A percentile compares a stretch with the other conserved stretches of the same genome.
These are phyloP conservation scores for Erythrolamprus reginae DNA, from an alignment of 2,113 vertebrate species.

Conservation along the genomic window DNA sequence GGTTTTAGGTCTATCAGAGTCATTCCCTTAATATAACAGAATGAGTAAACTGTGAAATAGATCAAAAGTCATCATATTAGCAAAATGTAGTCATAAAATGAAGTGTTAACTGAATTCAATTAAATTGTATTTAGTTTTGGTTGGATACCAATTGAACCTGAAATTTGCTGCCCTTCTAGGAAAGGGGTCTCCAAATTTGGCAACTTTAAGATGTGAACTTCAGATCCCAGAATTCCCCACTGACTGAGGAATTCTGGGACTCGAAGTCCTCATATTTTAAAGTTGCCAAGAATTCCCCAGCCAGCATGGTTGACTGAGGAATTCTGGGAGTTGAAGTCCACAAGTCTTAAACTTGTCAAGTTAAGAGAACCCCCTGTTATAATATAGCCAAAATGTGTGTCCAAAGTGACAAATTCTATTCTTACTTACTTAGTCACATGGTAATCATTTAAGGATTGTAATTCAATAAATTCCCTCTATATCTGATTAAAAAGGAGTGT, in stretches of 20 bases:
- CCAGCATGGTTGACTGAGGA: too few species aligned
- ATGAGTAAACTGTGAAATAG: not conserved
- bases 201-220: not conserved
- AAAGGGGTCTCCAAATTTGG: too few species aligned
- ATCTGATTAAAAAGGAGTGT: not conserved
- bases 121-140: not conserved
- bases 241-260: not conserved
- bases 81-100: not conserved
- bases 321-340: not conserved
- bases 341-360: not conserved
- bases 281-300: too few species aligned
- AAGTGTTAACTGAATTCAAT: not conserved
- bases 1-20: not conserved
- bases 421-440: not conserved
- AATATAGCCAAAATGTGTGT: not conserved
- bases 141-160: not conserved
- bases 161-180: not conserved
- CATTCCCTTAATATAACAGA: not conserved
- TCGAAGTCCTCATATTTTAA: too few species aligned
- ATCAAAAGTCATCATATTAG: not conserved
- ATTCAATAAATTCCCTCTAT: not conserved
- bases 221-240: not conserved
- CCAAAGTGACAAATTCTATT: not conserved
- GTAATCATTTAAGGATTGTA: not conserved
- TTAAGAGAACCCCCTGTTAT: not conserved